These are phyloP conservation scores for Sciurus carolinensis DNA, from an alignment of 2,797 vertebrate genomes.

Conservation along the genomic window DNA sequence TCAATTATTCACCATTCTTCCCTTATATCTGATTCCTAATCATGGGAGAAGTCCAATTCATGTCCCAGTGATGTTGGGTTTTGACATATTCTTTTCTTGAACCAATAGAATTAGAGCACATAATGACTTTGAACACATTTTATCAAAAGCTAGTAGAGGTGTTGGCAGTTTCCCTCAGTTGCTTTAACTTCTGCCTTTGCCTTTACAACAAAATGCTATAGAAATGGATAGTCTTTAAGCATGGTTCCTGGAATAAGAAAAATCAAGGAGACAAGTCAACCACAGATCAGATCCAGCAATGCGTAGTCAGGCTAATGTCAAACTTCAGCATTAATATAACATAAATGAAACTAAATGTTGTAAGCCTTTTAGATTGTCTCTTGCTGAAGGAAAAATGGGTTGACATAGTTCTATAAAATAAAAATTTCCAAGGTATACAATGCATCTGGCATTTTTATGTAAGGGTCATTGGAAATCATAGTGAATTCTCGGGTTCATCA, in stretches of 20 bases:
- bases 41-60: background rate
- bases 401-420: background rate
- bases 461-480: constrained; percentile 46
- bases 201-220: background rate
- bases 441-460: background rate
- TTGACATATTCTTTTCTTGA: constrained; percentile 8
- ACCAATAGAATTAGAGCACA: background rate
- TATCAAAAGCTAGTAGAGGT: background rate
- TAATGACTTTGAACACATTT: background rate
- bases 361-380: background rate
- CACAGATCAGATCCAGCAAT: background rate
- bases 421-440: background rate
- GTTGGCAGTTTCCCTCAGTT: background rate
- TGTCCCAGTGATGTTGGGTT: background rate
- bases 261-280: background rate
- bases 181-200: background rate
- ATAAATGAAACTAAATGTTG: background rate
- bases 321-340: background rate
- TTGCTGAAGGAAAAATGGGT: background rate
- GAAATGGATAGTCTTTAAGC: background rate
- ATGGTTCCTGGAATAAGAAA: background rate
- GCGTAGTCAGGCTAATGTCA: background rate
- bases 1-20: background rate
- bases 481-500: background rate
- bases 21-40: background rate